Conservation (phyloP, 92 coral and sea anemone genomes). For the Siderastrea radians region DNA sequence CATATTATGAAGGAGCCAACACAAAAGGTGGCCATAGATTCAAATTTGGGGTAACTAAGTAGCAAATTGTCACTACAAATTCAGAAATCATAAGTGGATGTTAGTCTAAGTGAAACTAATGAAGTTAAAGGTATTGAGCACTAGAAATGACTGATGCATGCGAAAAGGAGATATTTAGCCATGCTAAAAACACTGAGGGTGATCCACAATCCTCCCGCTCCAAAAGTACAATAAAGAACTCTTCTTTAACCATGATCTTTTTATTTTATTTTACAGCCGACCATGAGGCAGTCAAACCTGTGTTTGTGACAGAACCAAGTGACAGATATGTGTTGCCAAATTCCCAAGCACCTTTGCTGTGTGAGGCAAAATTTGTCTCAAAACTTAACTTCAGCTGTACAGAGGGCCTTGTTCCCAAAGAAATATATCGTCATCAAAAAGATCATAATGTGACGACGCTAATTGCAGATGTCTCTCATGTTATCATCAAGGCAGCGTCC, state of each 20-base stretch:
- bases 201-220: too few relatives aligned
- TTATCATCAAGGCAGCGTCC: neutral
- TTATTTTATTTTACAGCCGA: neutral
- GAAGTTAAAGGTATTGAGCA: too few relatives aligned
- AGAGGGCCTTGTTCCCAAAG: conserved; percentile 13
- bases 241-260: neutral
- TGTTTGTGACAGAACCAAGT: conserved; percentile 10
- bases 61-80: too few relatives aligned
- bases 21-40: too few relatives aligned
- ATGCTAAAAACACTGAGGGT: too few relatives aligned
- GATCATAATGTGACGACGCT: neutral
- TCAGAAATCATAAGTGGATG: too few relatives aligned
- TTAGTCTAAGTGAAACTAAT: too few relatives aligned
- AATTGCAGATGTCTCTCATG: neutral
- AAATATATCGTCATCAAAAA: neutral
- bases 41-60: too few relatives aligned
- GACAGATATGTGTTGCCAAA: neutral
- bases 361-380: conserved; percentile 36
- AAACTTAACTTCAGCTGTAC: conserved; percentile 20
- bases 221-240: too few relatives aligned
- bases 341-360: neutral
- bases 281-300: conserved; percentile 3
- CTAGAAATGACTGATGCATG: too few relatives aligned
- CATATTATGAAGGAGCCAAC: too few relatives aligned
- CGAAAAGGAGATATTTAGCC: too few relatives aligned